A percentile compares a stretch with the other conserved stretches of the same genome.
phyloP scores from a whole-genome alignment of 1,140 invertebrate species.

The Pentalonia nigronervosa region DNA sequence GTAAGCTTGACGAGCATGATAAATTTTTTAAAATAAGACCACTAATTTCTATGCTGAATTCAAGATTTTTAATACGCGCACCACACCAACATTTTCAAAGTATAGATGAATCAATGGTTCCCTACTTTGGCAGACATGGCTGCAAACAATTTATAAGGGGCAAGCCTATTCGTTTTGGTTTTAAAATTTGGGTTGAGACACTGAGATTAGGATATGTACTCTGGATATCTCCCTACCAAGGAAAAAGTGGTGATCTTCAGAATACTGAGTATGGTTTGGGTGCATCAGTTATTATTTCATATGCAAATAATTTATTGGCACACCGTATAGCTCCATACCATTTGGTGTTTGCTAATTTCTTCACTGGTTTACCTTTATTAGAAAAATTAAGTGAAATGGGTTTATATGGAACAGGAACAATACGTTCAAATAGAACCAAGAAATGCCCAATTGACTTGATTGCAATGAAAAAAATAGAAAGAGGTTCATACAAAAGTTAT shows the following conservation, averaged over 20 bases:
- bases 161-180: too few species aligned
- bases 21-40: conserved; percentile 63
- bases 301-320: conserved; percentile 50
- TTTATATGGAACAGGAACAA: conserved; percentile 43
- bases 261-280: conserved; percentile 52
- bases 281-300: conserved; percentile 50
- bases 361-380: conserved; percentile 20
- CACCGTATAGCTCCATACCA: conserved; percentile 37
- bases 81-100: conserved; percentile 62
- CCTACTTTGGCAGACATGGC: conserved; percentile 66
- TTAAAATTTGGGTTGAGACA: too few species aligned
- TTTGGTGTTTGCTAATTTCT: conserved; percentile 55
- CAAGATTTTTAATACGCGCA: conserved; percentile 64
- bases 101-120: conserved; percentile 67
- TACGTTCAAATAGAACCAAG: too few species aligned
- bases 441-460: too few species aligned
- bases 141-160: too few species aligned
- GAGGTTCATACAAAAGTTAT: too few species aligned
- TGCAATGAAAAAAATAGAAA: too few species aligned
- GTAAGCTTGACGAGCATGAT: conserved; percentile 61
- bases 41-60: conserved; percentile 62
- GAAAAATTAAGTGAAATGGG: conserved; percentile 43
- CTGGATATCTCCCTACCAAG: conserved; percentile 57
- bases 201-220: too few species aligned
- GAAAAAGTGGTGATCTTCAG: conserved; percentile 40